phyloP scores from a whole-genome alignment of 2,113 vertebrate species.

The Rhombomys opimus region DNA sequence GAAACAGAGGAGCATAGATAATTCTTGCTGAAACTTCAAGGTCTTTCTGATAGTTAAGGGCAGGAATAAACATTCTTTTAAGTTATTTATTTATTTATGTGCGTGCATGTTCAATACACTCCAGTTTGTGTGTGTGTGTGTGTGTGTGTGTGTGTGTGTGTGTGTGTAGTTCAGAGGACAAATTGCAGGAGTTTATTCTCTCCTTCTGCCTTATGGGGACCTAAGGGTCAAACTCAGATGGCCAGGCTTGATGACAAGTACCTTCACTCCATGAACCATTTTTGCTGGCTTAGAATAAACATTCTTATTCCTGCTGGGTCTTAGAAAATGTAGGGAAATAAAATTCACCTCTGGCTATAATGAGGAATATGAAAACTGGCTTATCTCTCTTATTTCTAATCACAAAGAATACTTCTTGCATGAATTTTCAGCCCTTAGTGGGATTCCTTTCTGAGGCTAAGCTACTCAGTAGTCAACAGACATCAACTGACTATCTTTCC shows the following conservation, averaged over 20 bases:
- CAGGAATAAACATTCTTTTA: neutral
- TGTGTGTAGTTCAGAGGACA: neutral
- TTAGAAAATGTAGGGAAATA: neutral
- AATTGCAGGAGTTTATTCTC: neutral
- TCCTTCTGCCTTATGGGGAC: neutral
- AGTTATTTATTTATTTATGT: neutral
- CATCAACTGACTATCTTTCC: neutral
- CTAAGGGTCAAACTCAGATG: neutral
- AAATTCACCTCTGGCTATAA: conserved; percentile 11
- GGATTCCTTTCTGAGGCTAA: conserved; percentile 32
- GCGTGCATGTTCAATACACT: neutral
- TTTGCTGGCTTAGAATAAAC: neutral
- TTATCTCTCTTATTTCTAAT: conserved; percentile 35
- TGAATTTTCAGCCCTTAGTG: neutral
- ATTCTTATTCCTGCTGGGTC: conserved; percentile 21
- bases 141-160: neutral
- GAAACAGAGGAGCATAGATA: neutral
- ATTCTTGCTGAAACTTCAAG: conserved; percentile 15
- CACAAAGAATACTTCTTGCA: conserved; percentile 7
- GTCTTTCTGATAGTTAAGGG: conserved; percentile 33
- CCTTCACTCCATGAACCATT: neutral
- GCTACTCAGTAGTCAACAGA: neutral
- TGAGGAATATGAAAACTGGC: neutral
- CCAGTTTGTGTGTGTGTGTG: neutral
- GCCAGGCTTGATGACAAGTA: neutral